phyloP scores from a whole-genome alignment of 1,140 invertebrate species.

The Oreohelix idahoensis region DNA sequence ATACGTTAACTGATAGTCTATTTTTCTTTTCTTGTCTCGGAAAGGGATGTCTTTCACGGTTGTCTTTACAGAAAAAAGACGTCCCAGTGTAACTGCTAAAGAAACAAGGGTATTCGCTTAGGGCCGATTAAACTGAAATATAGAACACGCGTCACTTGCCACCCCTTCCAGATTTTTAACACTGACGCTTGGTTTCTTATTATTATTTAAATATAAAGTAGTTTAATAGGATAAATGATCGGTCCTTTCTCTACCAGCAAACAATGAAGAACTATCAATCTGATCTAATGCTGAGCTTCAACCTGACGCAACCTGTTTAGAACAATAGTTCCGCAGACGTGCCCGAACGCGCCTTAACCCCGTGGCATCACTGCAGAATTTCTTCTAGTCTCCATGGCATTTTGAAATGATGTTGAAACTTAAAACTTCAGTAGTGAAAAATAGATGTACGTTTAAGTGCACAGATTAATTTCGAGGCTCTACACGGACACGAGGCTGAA shows the following conservation, averaged over 20 bases:
- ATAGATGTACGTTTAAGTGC: too few relatives aligned
- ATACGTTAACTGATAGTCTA: constrained; percentile 3
- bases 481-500: too few relatives aligned
- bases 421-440: too few relatives aligned
- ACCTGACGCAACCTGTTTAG: too few relatives aligned
- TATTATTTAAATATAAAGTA: neutral
- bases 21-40: neutral
- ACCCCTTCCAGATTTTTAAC: neutral
- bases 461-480: too few relatives aligned
- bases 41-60: neutral
- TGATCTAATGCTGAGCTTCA: too few relatives aligned
- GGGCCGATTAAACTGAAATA: constrained; percentile 2
- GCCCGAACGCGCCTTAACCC: too few relatives aligned
- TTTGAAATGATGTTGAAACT: too few relatives aligned
- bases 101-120: neutral
- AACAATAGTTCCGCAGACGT: too few relatives aligned
- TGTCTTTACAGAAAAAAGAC: neutral
- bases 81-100: neutral
- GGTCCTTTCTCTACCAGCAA: neutral
- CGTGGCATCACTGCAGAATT: too few relatives aligned
- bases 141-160: neutral
- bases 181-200: neutral
- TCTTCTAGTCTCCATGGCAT: too few relatives aligned
- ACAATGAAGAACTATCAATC: too few relatives aligned
- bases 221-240: neutral